Evolutionary conservation across 2,113 vertebrate genomes (phyloP).

Genomic region (Triplophysa dalaica): DNA sequence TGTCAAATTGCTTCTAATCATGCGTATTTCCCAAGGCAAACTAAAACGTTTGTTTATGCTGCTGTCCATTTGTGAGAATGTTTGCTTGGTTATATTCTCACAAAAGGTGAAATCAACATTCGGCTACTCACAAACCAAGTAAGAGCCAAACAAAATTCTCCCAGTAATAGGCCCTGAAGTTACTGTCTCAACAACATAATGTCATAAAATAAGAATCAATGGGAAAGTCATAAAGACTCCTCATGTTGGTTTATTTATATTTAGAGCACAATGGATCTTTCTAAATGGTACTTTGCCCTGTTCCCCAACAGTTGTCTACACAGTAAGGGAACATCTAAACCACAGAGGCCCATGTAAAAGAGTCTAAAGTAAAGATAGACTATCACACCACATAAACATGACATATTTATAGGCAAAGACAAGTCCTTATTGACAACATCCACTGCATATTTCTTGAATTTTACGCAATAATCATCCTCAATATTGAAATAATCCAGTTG

Average conservation of each 20-base stretch:
- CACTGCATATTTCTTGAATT: neutral
- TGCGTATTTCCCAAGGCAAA: slow-evolving; percentile 1
- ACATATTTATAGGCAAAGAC: neutral
- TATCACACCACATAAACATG: slow-evolving; percentile 9
- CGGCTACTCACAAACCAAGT: neutral
- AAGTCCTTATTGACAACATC: slow-evolving; percentile 5
- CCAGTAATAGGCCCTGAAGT: neutral
- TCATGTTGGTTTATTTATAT: neutral
- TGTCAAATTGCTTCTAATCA: neutral
- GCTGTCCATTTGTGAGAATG: neutral
- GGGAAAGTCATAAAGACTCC: slow-evolving; percentile 13
- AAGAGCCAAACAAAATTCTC: neutral
- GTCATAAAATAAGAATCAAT: neutral
- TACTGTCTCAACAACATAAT: neutral
- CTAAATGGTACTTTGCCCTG: slow-evolving; percentile 1
- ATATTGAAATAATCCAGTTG: neutral
- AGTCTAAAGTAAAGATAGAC: neutral
- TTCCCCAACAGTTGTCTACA: neutral
- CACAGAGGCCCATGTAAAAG: neutral
- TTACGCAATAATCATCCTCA: neutral
- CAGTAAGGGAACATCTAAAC: neutral
- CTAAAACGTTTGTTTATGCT: neutral
- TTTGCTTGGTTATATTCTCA: slow-evolving; percentile 18
- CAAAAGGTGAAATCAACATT: slow-evolving; percentile 18
- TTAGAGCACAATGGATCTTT: slow-evolving; percentile 1